Base-by-base conservation (phyloP, 1,140 invertebrate genomes). In the Akabosia matsudoensis region DNA sequence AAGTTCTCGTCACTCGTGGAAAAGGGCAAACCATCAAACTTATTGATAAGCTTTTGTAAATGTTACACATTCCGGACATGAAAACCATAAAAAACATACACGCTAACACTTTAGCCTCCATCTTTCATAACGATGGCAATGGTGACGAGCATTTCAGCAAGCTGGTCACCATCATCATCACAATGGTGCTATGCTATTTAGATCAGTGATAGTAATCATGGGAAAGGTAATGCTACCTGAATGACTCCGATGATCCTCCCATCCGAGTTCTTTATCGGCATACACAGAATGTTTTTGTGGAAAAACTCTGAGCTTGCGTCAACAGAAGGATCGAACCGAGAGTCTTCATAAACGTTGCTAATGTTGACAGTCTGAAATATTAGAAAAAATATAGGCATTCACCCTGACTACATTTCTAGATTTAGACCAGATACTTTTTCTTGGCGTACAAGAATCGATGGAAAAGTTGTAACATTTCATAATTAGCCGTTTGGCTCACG, bases 1-100 rank as follows among this genome's bases (percentile, higher is more conserved):
- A 95, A 94, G 84, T 95, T 95, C 84, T 96, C 94, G 82, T 96
- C 94, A 84, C 95, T 96, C 85, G 93, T 93, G 54, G 93, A 94
- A 83, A 96, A 96, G 18, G 91, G 88, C 70, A 94, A 86, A 75
- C 92, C 92, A 85, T 96, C 91, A 83, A 96, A 93, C 87, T 97
- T 97, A 85, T 97, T 97, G 51, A 97, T 90, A 56, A 97, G 86
- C 88, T 93, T 16, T n/a, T 22, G 45, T 7, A 22, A 73, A 45
- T 37, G 33, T 4, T 7, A 67, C 61, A 67, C 61, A 30, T 31
- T 30, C 10, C 61, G 28, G 2, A 31, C 61, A 67, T 67, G 31
- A 67, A 67, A 67, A 16, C 61, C 61, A 67, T 67, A 28, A 67
- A 67, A n/a, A n/a, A n/a, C n/a, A n/a, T n/a, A n/a, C n/a, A n/a